A percentile compares a stretch with the other conserved stretches of the same genome.
Conservation (phyloP, 2,888 invertebrate genomes). For the Cataglyphis cursor region DNA sequence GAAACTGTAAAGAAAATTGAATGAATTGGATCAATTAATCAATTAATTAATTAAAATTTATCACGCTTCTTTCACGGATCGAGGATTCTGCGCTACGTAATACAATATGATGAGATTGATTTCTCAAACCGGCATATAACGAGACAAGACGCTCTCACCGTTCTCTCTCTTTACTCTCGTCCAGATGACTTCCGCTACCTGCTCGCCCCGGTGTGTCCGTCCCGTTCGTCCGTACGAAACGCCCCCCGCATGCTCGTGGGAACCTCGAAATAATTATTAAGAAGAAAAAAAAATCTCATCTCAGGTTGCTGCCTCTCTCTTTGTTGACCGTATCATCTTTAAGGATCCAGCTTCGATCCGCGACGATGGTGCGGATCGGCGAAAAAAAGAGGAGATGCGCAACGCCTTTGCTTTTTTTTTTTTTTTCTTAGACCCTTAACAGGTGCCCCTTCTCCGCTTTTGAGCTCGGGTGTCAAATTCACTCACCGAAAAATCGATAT, state of each 20-base stretch:
- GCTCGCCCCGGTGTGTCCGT: conserved; percentile 81
- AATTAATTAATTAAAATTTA: conserved; percentile 15
- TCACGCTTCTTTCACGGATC: conserved; percentile 18
- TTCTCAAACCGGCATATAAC: conserved; percentile 80
- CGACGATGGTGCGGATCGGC: conserved; percentile 62
- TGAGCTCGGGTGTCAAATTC: conserved; percentile 65
- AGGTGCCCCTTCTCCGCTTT: conserved; percentile 69
- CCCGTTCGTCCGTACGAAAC: conserved; percentile 82
- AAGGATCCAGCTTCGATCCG: conserved; percentile 80
- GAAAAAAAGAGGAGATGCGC: conserved; percentile 53
- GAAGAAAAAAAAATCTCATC: conserved; percentile 81
- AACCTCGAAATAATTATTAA: conserved; percentile 86
- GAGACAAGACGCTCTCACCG: conserved; percentile 79
- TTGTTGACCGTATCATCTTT: conserved; percentile 86
- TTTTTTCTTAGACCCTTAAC: conserved; percentile 67
- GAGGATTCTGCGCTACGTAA: conserved; percentile 74
- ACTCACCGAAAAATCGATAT: conserved; percentile 68
- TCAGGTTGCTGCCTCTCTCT: conserved; percentile 82
- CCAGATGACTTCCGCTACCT: conserved; percentile 86
- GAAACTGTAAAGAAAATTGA: background rate
- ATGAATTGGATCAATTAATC: conserved; percentile 4
- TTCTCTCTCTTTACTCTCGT: conserved; percentile 74
- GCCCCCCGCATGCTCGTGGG: conserved; percentile 86
- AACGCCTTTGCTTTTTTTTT: conserved; percentile 60
- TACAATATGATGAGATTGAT: conserved; percentile 83